A percentile compares a stretch with the other conserved stretches of the same genome.
These are phyloP conservation scores for Neocrepidodera transversa DNA, from an alignment of 2,888 invertebrate genomes.

Conservation along the genomic window DNA sequence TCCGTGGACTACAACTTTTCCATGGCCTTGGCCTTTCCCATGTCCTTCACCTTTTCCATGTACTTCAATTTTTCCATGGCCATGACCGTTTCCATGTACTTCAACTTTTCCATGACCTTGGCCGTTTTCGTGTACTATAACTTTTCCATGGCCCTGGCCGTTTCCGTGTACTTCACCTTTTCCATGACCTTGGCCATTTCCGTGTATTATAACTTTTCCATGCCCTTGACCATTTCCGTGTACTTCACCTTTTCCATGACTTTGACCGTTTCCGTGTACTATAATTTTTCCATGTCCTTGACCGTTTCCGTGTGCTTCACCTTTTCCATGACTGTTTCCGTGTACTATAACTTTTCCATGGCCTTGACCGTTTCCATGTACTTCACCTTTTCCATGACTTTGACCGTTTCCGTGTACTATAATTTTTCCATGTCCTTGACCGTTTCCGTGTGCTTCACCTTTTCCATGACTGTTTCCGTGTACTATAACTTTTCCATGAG, in stretches of 20 bases:
- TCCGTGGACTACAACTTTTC: background rate
- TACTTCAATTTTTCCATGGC: background rate
- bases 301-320: background rate
- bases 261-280: background rate
- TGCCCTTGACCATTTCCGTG: background rate
- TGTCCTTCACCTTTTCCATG: background rate
- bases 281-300: background rate
- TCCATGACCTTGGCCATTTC: background rate
- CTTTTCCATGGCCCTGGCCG: background rate
- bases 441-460: background rate
- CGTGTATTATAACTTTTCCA: background rate
- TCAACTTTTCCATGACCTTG: background rate
- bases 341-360: background rate
- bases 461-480: background rate
- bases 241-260: background rate
- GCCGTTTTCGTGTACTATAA: background rate
- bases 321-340: background rate
- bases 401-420: background rate
- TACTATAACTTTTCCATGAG: background rate
- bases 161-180: background rate
- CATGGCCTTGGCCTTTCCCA: background rate
- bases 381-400: background rate
- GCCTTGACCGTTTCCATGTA: background rate
- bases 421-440: background rate
- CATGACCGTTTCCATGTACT: background rate